Evolutionary conservation across 2,888 invertebrate species (phyloP).

Genomic region (Mimas tiliae): DNA sequence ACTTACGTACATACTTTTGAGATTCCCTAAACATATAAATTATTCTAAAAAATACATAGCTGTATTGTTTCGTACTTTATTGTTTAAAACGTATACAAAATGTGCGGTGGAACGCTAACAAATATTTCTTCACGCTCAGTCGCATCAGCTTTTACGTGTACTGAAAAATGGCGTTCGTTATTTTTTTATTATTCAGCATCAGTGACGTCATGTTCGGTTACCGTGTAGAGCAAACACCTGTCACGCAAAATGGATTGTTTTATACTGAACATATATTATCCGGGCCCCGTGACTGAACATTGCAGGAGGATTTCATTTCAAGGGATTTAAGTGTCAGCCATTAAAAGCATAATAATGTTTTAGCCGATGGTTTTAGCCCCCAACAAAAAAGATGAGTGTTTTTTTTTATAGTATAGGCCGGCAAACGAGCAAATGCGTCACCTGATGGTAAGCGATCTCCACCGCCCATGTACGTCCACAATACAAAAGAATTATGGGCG

Average conservation of each 20-base stretch:
- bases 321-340: neutral
- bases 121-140: slow-evolving; percentile 12
- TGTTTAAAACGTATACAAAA: neutral
- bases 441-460: too few species aligned
- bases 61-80: neutral
- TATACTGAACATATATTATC: neutral
- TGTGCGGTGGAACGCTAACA: neutral
- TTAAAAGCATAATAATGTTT: neutral
- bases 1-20: too few species aligned
- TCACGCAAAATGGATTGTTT: neutral
- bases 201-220: slow-evolving; percentile 18
- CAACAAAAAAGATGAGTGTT: too few species aligned
- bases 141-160: neutral
- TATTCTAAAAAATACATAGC: neutral
- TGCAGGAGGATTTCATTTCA: neutral
- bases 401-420: too few species aligned
- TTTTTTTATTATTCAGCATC: slow-evolving; percentile 20
- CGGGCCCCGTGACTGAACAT: too few species aligned
- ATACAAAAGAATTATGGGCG: too few species aligned
- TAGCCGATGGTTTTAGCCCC: too few species aligned
- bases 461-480: too few species aligned
- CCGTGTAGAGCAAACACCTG: neutral
- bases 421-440: too few species aligned
- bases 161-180: slow-evolving; percentile 23
- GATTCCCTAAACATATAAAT: too few species aligned